Evolutionary conservation across 37 sponge, comb jelly and placozoan genomes (phyloP), one percentile per base, ranked within the genome.

Genomic region (Hexactinellida sp.): DNA sequence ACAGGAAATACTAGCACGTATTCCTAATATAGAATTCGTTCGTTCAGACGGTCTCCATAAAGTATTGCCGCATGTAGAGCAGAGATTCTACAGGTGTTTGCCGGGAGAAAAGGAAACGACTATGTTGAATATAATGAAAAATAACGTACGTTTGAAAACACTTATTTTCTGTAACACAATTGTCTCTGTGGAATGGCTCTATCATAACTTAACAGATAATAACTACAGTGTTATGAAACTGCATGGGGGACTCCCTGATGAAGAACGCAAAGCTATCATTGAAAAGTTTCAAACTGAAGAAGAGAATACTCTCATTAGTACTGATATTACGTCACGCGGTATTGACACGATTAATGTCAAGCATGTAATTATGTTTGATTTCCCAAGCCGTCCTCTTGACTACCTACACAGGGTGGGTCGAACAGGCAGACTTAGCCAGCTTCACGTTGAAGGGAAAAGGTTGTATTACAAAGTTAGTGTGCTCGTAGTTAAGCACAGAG

Each of bases 141-240:
- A 63, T n/a, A 63, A 63, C 13, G 3, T 23, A 7, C 21, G 30
- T 7, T n/a, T 63, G 3, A 63, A 63, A 63, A 63, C 76, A 63
- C 76, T 63, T 7, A 63, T 63, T 25, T 63, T 63, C 76, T 63
- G 76, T n/a, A 63, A 63, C 30, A 63, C 76, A 63, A 63, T 63
- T 7, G 76, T 25, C 13, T 63, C 76, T 25, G 76, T 63, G 3
- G 76, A 63, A 63, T 63, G 76, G 76, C 34, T 63, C 25, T 10
- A n/a, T 23, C 76, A 63, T 63, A 7, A 63, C 13, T 63, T 63
- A n/a, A 25, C 76, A 1, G 5, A 23, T 25, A 63, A 63, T 23
- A 63, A 63, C 13, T 25, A 21, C 3, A 63, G 34, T n/a, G 30
- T n/a, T 25, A 10, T 63, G 21, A 10, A 63, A 63, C 21, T 63